Base-by-base conservation (phyloP, 2,888 invertebrate genomes). In the Acleris cristana region DNA sequence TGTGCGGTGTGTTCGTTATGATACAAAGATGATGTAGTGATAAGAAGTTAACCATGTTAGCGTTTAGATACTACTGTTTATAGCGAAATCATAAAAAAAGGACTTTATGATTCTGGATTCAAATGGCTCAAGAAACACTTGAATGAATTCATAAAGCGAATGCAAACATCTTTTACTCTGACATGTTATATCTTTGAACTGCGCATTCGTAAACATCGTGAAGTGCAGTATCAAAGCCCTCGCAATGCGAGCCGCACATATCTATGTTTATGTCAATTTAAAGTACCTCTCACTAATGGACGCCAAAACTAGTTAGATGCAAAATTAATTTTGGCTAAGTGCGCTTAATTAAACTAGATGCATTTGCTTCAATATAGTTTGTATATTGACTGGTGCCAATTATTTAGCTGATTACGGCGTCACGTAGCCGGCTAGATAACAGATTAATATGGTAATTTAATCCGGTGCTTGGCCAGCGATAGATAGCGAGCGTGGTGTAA, bases 401-500 rank as follows among this genome's bases (percentile, higher is more conserved):
- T 63, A 67, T 67, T 66, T 62, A 48, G 40, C 62, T 67, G 67
- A 67, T 63, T 67, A 67, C 67, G 45, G 58, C 48, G 54, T 58
- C 63, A 63, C 67, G 67, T 67, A 62, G 30, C 52, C 45, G 51
- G 44, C 44, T 49, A 62, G 67, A 67, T 67, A 63, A 53, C 40
- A 63, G 62, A 67, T 63, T 67, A 67, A 49, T 67, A 63, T 67
- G 67, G 67, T 67, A 67, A 67, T 67, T 63, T 63, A 67, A 67
- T 58, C 62, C 67, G 62, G 19, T 54, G 63, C 58, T 67, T 53
- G 67, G 67, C 26, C 67, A 48, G 63, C 21, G 67, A 62, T 34
- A 60, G 67, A 67, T 63, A 67, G 63, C 63, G 26, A 56, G 53
- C 61, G 61, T 49, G 19, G 55, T 66, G 45, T 62, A 48, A 34